Percentiles rank a stretch among this genome's conserved stretches.
phyloP scores from a whole-genome alignment of 2,888 invertebrate genomes.

The Melinopterus prodromus region DNA sequence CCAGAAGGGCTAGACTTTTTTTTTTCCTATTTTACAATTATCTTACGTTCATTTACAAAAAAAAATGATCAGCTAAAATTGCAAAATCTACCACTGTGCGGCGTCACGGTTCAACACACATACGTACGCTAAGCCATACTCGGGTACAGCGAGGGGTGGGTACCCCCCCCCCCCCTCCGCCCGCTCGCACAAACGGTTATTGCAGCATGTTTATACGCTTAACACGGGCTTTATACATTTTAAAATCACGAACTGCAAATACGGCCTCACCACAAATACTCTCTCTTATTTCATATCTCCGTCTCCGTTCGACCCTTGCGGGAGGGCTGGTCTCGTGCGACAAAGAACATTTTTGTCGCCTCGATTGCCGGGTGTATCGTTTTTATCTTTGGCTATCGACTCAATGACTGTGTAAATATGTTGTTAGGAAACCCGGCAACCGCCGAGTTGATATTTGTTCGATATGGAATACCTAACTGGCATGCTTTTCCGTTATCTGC shows the following conservation, averaged over 20 bases:
- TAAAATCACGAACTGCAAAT: conserved; percentile 4
- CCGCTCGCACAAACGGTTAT: neutral
- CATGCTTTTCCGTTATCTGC: too few species aligned
- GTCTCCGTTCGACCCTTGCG: neutral
- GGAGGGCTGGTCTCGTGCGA: neutral
- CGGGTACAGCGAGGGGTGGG: neutral
- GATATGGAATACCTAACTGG: neutral
- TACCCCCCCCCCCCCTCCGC: neutral
- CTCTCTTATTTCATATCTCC: neutral
- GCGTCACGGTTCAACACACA: neutral
- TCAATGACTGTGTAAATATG: neutral
- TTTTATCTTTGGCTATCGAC: neutral
- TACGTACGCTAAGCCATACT: neutral
- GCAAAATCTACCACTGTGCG: neutral
- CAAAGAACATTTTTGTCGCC: neutral
- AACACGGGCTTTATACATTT: neutral
- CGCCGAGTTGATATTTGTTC: neutral
- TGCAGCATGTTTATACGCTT: neutral
- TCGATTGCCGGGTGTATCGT: neutral
- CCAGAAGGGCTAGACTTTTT: too few species aligned
- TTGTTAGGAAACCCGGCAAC: neutral
- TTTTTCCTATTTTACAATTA: too few species aligned
- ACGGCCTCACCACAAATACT: neutral
- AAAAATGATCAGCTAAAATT: too few species aligned
- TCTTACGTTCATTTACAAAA: too few species aligned